Evolutionary conservation across 2,113 vertebrate genomes (phyloP).

Genomic region (Cromileptes altivelis): DNA sequence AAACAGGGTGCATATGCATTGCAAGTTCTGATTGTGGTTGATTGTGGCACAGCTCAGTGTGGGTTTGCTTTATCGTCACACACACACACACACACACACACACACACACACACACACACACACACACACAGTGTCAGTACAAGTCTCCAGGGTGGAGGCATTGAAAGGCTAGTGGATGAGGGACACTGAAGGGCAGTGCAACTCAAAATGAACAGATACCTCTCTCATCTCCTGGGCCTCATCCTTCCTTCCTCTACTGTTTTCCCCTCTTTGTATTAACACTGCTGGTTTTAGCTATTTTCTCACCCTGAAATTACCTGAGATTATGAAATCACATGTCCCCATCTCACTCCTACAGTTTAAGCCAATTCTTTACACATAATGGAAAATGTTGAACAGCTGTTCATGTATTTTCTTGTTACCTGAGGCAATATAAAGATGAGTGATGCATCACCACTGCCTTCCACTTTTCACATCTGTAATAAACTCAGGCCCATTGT

Average conservation of each 20-base stretch:
- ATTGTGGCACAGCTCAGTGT: neutral
- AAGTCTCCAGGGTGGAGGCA: slow-evolving; percentile 49
- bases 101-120: slow-evolving; percentile 11
- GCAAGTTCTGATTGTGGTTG: neutral
- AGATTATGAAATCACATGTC: neutral
- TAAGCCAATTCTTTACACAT: neutral
- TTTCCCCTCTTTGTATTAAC: slow-evolving; percentile 1
- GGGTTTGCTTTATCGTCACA: neutral
- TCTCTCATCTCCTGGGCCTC: slow-evolving; percentile 21
- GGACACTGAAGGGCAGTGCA: slow-evolving; percentile 30
- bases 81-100: neutral
- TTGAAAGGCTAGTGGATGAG: slow-evolving; percentile 17
- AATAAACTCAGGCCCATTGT: too few relatives aligned
- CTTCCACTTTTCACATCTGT: too few relatives aligned
- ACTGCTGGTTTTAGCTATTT: slow-evolving; percentile 32
- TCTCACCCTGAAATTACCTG: slow-evolving; percentile 14
- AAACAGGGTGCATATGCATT: neutral
- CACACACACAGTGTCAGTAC: neutral
- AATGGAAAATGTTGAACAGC: neutral
- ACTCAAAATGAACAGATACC: slow-evolving; percentile 36
- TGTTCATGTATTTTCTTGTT: too few relatives aligned
- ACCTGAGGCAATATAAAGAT: too few relatives aligned
- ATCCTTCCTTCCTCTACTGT: slow-evolving; percentile 16
- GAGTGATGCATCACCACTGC: too few relatives aligned
- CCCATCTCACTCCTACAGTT: neutral